Evolutionary conservation across 2,888 invertebrate genomes (phyloP).

Genomic region (Cantharis flavilabris): DNA sequence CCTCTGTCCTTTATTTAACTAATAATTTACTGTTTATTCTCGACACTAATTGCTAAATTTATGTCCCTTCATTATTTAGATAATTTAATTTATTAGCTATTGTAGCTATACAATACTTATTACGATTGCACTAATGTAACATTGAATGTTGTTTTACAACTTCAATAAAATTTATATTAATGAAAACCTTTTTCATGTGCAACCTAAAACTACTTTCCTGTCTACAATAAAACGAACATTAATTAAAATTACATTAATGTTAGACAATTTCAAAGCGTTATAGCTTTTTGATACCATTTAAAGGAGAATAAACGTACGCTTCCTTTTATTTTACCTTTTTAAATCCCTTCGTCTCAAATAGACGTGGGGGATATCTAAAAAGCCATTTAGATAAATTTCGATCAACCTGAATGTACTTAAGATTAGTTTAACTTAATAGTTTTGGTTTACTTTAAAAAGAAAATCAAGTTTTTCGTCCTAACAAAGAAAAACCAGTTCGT

Average conservation of each 20-base stretch:
- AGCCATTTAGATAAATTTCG: neutral
- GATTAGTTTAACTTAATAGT: neutral
- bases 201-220: neutral
- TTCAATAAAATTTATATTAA: conserved; percentile 2
- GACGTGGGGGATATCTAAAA: neutral
- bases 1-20: conserved; percentile 30
- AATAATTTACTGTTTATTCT: conserved; percentile 33
- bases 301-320: neutral
- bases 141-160: conserved; percentile 15
- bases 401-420: neutral
- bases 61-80: conserved; percentile 31
- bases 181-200: neutral
- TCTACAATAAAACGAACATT: neutral
- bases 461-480: neutral
- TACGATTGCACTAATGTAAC: conserved; percentile 15
- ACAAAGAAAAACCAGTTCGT: neutral
- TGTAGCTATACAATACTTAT: conserved; percentile 21
- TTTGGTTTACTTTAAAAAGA: neutral
- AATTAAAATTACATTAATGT: neutral
- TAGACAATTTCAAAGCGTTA: neutral
- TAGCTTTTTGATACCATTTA: neutral
- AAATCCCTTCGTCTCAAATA: neutral
- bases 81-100: conserved; percentile 30
- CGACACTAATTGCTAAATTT: conserved; percentile 33
- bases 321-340: neutral